Evolutionary conservation across 2,888 invertebrate genomes (phyloP).

Genomic region (Steinernema carpocapsae): DNA sequence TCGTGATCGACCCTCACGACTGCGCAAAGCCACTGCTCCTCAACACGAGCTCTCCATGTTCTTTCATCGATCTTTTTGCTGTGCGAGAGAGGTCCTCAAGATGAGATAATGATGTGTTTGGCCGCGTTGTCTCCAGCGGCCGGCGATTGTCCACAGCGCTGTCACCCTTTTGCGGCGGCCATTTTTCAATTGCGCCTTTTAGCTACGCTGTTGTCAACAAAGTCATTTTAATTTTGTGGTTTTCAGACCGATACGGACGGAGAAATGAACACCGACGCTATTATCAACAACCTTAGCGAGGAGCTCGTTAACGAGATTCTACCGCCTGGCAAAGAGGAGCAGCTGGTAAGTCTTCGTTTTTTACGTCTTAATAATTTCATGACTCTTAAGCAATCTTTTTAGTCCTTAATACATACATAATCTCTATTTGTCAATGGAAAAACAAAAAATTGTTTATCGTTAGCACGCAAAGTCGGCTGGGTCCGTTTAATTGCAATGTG

Average conservation of each 20-base stretch:
- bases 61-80: slow-evolving; percentile 8
- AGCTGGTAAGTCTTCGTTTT: slow-evolving; percentile 8
- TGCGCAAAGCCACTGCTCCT: neutral
- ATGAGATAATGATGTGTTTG: slow-evolving; percentile 33
- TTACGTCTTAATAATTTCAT: too few relatives aligned
- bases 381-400: too few relatives aligned
- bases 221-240: neutral
- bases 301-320: slow-evolving; percentile 27
- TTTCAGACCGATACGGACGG: slow-evolving; percentile 24
- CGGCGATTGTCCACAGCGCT: slow-evolving; percentile 5
- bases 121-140: neutral
- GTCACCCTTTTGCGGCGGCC: too few relatives aligned
- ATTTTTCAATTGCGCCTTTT: too few relatives aligned
- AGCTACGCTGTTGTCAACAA: neutral
- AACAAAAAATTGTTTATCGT: too few relatives aligned
- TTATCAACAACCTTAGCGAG: slow-evolving; percentile 33
- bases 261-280: slow-evolving; percentile 25
- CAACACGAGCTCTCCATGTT: neutral
- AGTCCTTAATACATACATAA: too few relatives aligned
- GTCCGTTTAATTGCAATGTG: too few relatives aligned
- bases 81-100: slow-evolving; percentile 21
- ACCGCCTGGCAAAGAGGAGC: slow-evolving; percentile 24
- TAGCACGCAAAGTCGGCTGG: too few relatives aligned
- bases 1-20: slow-evolving; percentile 4
- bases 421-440: too few relatives aligned